Conservation (phyloP, 2,797 vertebrate species). For the Synaphobranchus kaupii region DNA sequence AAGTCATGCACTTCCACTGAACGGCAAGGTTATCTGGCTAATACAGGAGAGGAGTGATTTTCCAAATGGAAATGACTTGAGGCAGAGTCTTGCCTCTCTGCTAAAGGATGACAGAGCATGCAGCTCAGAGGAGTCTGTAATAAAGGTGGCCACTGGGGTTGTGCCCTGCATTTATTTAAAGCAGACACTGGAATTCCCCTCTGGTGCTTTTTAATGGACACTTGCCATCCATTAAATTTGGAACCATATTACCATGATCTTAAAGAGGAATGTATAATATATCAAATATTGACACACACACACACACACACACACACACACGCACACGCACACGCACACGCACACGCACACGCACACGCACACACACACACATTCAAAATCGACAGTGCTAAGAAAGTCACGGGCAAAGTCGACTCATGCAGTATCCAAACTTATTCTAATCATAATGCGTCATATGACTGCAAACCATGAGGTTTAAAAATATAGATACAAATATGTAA, state of each 20-base stretch:
- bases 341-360: constrained; percentile 62
- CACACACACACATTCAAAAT: constrained; percentile 58
- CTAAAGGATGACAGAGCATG: not conserved
- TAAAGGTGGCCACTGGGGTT: not conserved
- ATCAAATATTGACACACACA: constrained; percentile 64
- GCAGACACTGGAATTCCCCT: constrained; percentile 45
- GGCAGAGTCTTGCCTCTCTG: not conserved
- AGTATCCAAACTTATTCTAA: constrained; percentile 43
- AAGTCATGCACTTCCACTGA: not conserved
- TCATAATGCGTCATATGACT: not conserved
- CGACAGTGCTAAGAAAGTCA: constrained; percentile 46
- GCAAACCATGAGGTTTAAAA: constrained; percentile 28
- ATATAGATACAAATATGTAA: constrained; percentile 48
- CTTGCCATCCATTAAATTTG: constrained; percentile 48
- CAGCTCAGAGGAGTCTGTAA: not conserved
- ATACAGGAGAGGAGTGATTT: not conserved
- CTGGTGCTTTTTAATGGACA: constrained; percentile 52
- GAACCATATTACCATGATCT: constrained; percentile 47
- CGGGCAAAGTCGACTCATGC: constrained; percentile 63
- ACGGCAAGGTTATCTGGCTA: not conserved
- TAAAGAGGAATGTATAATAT: constrained; percentile 51
- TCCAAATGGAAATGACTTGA: not conserved
- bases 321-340: constrained; percentile 60
- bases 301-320: constrained; percentile 63
- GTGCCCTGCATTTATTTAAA: constrained; percentile 29